Evolutionary conservation across 2,113 vertebrate species (phyloP), one percentile per base, ranked within the genome.

Genomic region (Rhea pennata): DNA sequence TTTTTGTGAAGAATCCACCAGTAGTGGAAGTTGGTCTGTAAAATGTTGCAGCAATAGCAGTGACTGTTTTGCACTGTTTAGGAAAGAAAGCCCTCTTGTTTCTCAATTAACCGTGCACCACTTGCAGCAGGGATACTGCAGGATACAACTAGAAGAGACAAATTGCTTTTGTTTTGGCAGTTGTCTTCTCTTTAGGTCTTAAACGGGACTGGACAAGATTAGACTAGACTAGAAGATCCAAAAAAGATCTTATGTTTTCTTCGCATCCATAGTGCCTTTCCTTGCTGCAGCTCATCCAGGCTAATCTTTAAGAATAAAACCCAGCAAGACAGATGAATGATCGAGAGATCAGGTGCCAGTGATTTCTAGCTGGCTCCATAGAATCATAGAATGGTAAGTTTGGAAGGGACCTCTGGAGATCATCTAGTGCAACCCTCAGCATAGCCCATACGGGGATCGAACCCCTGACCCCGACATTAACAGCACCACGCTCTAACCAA

Each of bases 241-340:
- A 50, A 62, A 56, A 77, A 59, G 1, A 75, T 50, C 27, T 70
- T n/a, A 0, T 27, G 13, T 61, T 76, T 87, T 66, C 12, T 33
- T 70, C 11, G 5, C n/a, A 33, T 73, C 53, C 26, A 33, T 33
- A 40, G 3, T 23, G 61, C 33, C 26, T 62, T 83, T 65, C 11
- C 36, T 73, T 87, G 65, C 44, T 65, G 31, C 26, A 61, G 22
- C 48, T 64, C 33, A 33, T 39, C 48, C 19, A 13, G 72, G 42
- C 22, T 72, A 66, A 75, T 86, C 48, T 80, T 78, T n/a, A 58
- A 64, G 51, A 78, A 4, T 29, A 77, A 92, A 39, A 24, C 31
- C 26, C 51, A 64, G 2, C 11, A 17, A 53, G 44, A n/a, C 0
- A 61, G 64, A 19, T 70, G 50, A 62, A 67, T 26, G 27, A 0